Evolutionary conservation across 2,888 invertebrate genomes (phyloP).

Genomic region (Linyphia triangularis): DNA sequence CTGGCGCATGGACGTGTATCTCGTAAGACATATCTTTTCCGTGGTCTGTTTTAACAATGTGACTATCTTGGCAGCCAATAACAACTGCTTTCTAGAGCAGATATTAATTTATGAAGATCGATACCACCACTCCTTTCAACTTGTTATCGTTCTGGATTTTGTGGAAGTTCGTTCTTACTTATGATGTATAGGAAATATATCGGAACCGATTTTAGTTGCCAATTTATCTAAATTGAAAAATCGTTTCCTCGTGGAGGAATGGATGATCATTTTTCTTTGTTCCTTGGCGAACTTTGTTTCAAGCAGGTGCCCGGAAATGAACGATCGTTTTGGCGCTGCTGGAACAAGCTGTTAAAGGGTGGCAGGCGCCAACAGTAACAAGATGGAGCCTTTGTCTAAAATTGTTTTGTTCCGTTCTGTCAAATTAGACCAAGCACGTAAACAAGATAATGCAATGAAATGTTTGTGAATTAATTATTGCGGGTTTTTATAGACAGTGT

Average conservation of each 20-base stretch:
- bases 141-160: not conserved
- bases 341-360: not conserved
- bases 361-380: not conserved
- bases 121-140: conserved; percentile 17
- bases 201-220: conserved; percentile 11
- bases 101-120: conserved; percentile 68
- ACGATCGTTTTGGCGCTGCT: not conserved
- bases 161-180: not conserved
- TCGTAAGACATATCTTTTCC: conserved; percentile 47
- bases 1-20: conserved; percentile 41
- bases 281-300: not conserved
- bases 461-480: no score
- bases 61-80: conserved; percentile 59
- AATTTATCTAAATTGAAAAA: conserved; percentile 59
- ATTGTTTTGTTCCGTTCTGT: not conserved
- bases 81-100: conserved; percentile 33
- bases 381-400: not conserved
- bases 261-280: conserved; percentile 21
- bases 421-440: not conserved
- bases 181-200: conserved; percentile 26
- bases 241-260: not conserved
- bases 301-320: not conserved
- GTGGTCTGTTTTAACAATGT: conserved; percentile 32
- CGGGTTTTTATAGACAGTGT: no score
- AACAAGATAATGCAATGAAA: not conserved